Base-by-base conservation (phyloP, 1,140 invertebrate genomes). In the Papilio helenus region DNA sequence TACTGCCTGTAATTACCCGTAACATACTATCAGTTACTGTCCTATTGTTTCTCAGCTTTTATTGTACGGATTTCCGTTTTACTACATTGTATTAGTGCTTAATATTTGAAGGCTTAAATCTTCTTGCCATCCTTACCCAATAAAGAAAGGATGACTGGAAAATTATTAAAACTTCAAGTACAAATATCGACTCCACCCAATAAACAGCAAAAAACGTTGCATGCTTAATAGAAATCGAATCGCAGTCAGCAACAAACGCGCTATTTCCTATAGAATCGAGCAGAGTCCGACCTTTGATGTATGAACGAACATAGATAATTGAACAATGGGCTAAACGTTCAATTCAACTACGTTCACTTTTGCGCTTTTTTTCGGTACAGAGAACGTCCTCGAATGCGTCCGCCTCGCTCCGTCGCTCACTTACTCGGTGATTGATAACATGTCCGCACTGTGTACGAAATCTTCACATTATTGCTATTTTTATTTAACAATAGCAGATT, bases 301-400 rank as follows among this genome's bases (percentile, higher is more conserved):
- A 85, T 84, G 82, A 23, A 58, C 76, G 80, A 82, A 83, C 83
- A 85, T 73, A 84, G 82, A 84, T 86, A 85, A 84, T 84, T 88
- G 83, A 88, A 88, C 87, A 88, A 88, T 88, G 72, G 85, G 51
- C 83, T 83, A 78, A 81, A 79, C 82, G 80, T 81, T 81, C 81
- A 85, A 82, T 82, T 87, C 79, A 77, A 79, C 77, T 79, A 87
- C 89, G 86, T 86, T 90, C 89, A 89, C 89, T 89, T 87, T 88
- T 87, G 87, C 83, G 85, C 84, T 87, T 90, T 90, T 90, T 89
- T 86, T 73, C 72, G 84, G 84, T 79, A 61, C 81, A 81, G 79
- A 79, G 80, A 79, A 80, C 87, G 89, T 90, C 87, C 88, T 90
- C 88, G 88, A 71, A 71, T 74, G 82, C 86, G 87, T 90, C 88